Evolutionary conservation across 1,140 invertebrate species (phyloP).

Genomic region (Heliconius eleuchia): DNA sequence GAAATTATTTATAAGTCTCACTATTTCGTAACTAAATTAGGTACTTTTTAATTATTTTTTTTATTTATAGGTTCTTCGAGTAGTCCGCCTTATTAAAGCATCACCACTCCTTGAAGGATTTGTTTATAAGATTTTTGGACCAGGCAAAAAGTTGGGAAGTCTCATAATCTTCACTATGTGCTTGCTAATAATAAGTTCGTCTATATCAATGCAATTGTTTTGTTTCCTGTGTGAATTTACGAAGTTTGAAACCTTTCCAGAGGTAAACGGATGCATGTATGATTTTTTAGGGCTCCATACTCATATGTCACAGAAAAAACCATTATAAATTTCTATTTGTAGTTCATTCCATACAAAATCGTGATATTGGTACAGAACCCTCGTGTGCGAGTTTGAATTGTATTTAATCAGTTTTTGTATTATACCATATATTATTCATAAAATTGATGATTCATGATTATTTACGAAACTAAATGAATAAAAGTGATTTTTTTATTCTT

Average conservation of each 20-base stretch:
- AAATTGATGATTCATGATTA: no score
- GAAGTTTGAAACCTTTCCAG: constrained; percentile 99
- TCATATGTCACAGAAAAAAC: no score
- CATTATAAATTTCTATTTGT: no score
- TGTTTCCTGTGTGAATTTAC: constrained; percentile 97
- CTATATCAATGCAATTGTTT: constrained; percentile 99
- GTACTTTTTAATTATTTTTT: no score
- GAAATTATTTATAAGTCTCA: not conserved
- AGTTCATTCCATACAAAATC: no score
- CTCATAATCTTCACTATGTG: constrained; percentile 99
- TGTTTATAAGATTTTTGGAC: constrained; percentile 99
- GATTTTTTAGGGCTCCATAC: not conserved
- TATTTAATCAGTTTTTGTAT: no score
- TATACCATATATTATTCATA: no score
- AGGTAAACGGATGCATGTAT: constrained; percentile 83
- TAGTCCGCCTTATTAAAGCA: constrained; percentile 98
- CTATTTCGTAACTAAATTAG: not conserved
- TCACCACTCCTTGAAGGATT: constrained; percentile 99
- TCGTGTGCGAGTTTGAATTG: no score
- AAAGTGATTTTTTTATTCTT: no score
- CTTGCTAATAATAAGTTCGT: constrained; percentile 98
- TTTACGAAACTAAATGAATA: no score
- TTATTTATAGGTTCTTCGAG: constrained; percentile 90
- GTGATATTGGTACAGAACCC: no score
- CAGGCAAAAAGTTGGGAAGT: constrained; percentile 98